A percentile compares a stretch with the other conserved stretches of the same genome.
phyloP scores from a whole-genome alignment of 2,888 invertebrate species.

The Steromphala cineraria region DNA sequence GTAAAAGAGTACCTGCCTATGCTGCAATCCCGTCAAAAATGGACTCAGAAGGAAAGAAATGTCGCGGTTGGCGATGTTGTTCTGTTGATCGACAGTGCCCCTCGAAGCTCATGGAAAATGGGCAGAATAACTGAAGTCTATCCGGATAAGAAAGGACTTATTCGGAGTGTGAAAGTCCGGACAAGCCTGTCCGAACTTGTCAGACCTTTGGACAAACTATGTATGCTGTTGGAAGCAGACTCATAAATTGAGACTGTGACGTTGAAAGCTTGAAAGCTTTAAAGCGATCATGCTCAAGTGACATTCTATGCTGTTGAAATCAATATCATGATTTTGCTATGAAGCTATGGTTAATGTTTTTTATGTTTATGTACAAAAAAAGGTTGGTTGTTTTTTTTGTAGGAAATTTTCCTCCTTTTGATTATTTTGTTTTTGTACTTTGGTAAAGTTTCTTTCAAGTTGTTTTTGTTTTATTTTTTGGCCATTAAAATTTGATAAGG shows the following conservation, averaged over 20 bases:
- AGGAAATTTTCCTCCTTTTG: background rate
- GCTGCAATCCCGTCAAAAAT: background rate
- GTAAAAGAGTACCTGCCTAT: background rate
- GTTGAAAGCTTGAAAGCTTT: background rate
- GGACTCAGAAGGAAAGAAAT: background rate
- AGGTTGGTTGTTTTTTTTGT: background rate
- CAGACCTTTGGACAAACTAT: constrained; percentile 20
- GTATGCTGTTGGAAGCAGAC: constrained; percentile 15
- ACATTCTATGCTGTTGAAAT: too few relatives aligned
- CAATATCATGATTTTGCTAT: too few relatives aligned
- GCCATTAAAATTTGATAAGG: too few relatives aligned
- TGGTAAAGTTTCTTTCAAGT: too few relatives aligned
- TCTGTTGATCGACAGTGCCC: background rate
- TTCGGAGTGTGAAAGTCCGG: background rate
- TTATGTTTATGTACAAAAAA: too few relatives aligned
- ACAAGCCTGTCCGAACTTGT: background rate
- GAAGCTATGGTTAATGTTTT: too few relatives aligned
- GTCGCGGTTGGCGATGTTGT: background rate
- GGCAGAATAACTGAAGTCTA: background rate
- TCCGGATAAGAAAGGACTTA: background rate
- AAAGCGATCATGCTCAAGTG: too few relatives aligned
- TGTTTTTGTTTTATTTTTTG: too few relatives aligned
- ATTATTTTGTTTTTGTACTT: background rate
- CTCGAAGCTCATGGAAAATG: background rate
- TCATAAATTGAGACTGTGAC: background rate